A percentile compares a stretch with the other conserved stretches of the same genome.
Evolutionary conservation across 2,113 vertebrate species (phyloP).

Genomic region (Suncus etruscus): DNA sequence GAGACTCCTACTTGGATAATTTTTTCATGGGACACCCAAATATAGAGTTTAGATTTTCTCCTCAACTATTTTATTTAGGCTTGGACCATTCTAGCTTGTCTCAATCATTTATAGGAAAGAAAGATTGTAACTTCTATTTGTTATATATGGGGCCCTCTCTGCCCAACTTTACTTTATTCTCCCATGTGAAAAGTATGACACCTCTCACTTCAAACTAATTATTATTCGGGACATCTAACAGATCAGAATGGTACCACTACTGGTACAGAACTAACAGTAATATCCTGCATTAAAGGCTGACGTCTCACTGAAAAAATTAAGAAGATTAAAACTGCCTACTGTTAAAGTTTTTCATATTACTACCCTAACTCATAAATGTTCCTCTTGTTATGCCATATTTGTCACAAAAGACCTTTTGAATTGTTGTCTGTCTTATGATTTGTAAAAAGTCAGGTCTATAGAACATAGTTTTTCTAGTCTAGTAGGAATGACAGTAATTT

Average conservation of each 20-base stretch:
- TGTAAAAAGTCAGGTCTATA: constrained; percentile 62
- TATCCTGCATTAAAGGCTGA: neutral
- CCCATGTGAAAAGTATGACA: neutral
- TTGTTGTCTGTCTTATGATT: constrained; percentile 40
- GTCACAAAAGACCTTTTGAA: constrained; percentile 43
- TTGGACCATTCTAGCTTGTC: neutral
- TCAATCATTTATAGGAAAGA: neutral
- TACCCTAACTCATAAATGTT: constrained; percentile 4
- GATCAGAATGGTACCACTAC: neutral
- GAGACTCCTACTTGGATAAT: neutral
- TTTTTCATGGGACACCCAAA: neutral
- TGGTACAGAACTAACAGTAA: neutral
- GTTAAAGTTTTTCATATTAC: neutral
- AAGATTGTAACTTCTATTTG: neutral
- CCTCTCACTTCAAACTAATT: neutral
- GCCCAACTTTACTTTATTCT: neutral
- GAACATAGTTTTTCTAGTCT: constrained; percentile 7
- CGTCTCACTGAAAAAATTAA: constrained; percentile 36
- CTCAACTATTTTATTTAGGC: neutral
- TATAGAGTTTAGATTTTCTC: neutral
- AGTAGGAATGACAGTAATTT: constrained; percentile 22
- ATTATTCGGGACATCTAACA: neutral
- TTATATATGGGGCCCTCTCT: neutral
- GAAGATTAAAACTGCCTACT: neutral
- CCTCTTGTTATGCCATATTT: neutral